Conservation (phyloP, 2,797 vertebrate genomes). For the Epinephelus coioides region DNA sequence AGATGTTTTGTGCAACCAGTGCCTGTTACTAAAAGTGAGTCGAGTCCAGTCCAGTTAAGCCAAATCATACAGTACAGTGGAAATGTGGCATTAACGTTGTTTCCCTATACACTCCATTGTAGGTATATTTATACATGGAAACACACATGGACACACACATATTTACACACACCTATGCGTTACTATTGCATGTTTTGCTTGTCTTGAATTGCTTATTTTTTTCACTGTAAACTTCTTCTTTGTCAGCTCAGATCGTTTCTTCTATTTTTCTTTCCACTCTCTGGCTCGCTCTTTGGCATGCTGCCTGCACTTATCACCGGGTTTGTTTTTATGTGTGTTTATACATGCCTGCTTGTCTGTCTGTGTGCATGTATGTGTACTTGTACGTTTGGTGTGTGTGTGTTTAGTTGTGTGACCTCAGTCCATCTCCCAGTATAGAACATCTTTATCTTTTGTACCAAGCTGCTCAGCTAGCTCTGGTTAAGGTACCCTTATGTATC, state of each 20-base stretch:
- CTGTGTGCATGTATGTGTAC: slow-evolving; percentile 3
- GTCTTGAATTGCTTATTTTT: background rate
- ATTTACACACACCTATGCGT: background rate
- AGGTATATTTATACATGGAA: background rate
- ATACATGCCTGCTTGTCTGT: slow-evolving; percentile 7
- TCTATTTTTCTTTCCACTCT: slow-evolving; percentile 57
- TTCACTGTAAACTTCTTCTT: slow-evolving; percentile 18
- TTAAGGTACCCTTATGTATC: slow-evolving; percentile 64
- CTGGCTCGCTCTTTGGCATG: slow-evolving; percentile 63
- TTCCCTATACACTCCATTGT: background rate
- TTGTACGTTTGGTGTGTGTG: slow-evolving; percentile 28
- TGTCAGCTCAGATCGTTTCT: slow-evolving; percentile 45
- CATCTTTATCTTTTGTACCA: slow-evolving; percentile 81
- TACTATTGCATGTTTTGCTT: slow-evolving; percentile 32
- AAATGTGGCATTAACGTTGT: background rate
- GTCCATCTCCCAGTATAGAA: slow-evolving; percentile 78
- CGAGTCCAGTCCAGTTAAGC: too few relatives aligned
- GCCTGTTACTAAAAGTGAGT: too few relatives aligned
- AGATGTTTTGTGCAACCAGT: too few relatives aligned
- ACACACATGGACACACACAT: background rate
- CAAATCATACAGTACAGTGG: too few relatives aligned
- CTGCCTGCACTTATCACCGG: slow-evolving; percentile 65
- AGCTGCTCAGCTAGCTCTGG: slow-evolving; percentile 74
- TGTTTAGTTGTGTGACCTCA: slow-evolving; percentile 78
- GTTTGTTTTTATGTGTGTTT: slow-evolving; percentile 59